A percentile compares a stretch with the other conserved stretches of the same genome.
Evolutionary conservation across 2,888 invertebrate genomes (phyloP).

Genomic region (Serrognathus titanus): DNA sequence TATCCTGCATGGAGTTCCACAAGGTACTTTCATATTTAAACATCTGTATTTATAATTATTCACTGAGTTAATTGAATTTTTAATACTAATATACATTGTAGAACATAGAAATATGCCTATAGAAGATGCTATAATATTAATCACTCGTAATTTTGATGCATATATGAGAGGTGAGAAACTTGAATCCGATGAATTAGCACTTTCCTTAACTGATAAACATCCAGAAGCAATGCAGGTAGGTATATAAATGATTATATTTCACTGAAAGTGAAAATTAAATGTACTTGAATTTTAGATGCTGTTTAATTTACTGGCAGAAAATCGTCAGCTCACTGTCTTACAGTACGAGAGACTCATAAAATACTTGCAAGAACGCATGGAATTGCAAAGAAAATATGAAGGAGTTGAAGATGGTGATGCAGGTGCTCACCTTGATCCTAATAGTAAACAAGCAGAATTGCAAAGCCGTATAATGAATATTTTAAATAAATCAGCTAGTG

Average conservation of each 20-base stretch:
- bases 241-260: conserved; percentile 18
- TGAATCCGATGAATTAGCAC: conserved; percentile 32
- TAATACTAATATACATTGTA: conserved; percentile 42
- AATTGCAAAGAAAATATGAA: conserved; percentile 72
- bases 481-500: conserved; percentile 55
- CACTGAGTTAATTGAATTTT: neutral
- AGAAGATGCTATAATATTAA: conserved; percentile 80
- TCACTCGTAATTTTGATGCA: conserved; percentile 67
- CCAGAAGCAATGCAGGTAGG: conserved; percentile 66
- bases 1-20: conserved; percentile 85
- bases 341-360: conserved; percentile 76
- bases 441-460: conserved; percentile 64
- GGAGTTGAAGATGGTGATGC: conserved; percentile 62
- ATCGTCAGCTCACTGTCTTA: conserved; percentile 69
- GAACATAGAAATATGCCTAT: conserved; percentile 96
- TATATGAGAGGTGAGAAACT: conserved; percentile 55
- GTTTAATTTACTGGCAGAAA: conserved; percentile 78
- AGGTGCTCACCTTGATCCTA: conserved; percentile 46
- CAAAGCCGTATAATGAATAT: conserved; percentile 78
- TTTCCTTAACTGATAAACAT: conserved; percentile 50
- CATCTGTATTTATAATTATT: neutral
- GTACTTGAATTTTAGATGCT: conserved; percentile 48
- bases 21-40: conserved; percentile 57
- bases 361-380: conserved; percentile 70
- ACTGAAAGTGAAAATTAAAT: neutral